phyloP scores from a whole-genome alignment of 1,140 invertebrate species.

The Brachionus manjavacas region DNA sequence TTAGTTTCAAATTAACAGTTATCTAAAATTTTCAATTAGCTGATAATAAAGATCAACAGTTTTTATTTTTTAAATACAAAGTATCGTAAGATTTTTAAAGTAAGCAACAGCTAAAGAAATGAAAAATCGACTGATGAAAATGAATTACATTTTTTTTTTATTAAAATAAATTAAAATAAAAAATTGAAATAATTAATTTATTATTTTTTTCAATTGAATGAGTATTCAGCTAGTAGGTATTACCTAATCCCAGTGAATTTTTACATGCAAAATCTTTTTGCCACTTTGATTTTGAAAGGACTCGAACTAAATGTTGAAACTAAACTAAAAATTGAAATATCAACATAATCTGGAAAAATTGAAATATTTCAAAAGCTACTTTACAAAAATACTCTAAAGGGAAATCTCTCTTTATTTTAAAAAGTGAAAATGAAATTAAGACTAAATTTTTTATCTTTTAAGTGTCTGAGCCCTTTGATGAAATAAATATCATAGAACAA shows the following conservation, averaged over 20 bases:
- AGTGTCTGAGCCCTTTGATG: constrained; percentile 34
- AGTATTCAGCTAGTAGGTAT: not conserved
- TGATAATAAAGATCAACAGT: not conserved
- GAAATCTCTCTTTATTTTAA: not conserved
- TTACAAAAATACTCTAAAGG: not conserved
- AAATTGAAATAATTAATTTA: not conserved
- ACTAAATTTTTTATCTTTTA: constrained; percentile 1
- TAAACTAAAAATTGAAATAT: not conserved
- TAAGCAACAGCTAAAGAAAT: not conserved
- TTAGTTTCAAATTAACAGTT: not conserved
- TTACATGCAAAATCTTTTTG: not conserved
- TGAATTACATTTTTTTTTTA: not conserved
- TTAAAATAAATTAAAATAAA: constrained; percentile 16
- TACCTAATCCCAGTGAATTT: not conserved
- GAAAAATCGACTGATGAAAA: not conserved
- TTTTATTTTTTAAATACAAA: not conserved
- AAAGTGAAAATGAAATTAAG: not conserved
- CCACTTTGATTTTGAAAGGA: not conserved
- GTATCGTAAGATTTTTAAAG: constrained; percentile 14
- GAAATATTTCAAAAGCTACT: constrained; percentile 1
- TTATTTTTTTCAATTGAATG: not conserved
- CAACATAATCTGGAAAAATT: not conserved
- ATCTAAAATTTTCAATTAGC: not conserved
- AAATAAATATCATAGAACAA: constrained; percentile 33
- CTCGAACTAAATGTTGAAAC: not conserved